phyloP scores from a whole-genome alignment of 2,113 vertebrate species.

The Larimichthys crocea region DNA sequence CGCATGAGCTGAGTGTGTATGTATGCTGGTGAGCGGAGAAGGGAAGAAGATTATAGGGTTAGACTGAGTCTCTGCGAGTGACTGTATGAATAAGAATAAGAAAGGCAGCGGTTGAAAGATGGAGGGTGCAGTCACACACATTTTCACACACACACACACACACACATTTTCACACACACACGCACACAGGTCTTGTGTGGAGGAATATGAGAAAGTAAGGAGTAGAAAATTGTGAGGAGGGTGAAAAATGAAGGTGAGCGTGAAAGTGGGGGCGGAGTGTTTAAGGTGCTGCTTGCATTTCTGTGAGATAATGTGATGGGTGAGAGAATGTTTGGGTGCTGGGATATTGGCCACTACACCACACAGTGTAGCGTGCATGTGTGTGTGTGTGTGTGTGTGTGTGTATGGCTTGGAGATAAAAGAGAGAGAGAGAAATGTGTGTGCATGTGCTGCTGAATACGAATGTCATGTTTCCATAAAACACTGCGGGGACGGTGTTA shows the following conservation, averaged over 20 bases:
- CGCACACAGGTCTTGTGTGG: neutral
- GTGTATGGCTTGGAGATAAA: conserved; percentile 1
- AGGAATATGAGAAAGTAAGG: conserved; percentile 9
- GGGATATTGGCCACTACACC: conserved; percentile 23
- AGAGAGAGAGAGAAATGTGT: conserved; percentile 16
- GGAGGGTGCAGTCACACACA: neutral
- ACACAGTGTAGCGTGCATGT: neutral
- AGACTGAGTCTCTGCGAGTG: conserved; percentile 57
- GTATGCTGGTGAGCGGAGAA: conserved; percentile 38
- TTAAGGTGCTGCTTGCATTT: conserved; percentile 32
- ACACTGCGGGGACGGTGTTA: conserved; percentile 47
- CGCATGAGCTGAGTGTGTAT: conserved; percentile 16
- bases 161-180: no score
- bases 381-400: conserved; percentile 25
- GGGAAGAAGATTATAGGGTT: conserved; percentile 68
- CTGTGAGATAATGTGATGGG: conserved; percentile 20
- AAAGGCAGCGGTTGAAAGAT: conserved; percentile 33
- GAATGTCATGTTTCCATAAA: conserved; percentile 56
- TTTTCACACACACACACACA: neutral
- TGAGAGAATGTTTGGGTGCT: conserved; percentile 26
- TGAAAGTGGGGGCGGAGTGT: conserved; percentile 28
- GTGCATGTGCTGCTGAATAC: conserved; percentile 34
- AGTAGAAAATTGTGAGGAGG: conserved; percentile 15
- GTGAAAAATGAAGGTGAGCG: conserved; percentile 29
- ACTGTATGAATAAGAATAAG: conserved; percentile 72